These are phyloP conservation scores for Speoplatyrhinus poulsoni DNA, from an alignment of 2,113 vertebrate species.

Conservation along the genomic window DNA sequence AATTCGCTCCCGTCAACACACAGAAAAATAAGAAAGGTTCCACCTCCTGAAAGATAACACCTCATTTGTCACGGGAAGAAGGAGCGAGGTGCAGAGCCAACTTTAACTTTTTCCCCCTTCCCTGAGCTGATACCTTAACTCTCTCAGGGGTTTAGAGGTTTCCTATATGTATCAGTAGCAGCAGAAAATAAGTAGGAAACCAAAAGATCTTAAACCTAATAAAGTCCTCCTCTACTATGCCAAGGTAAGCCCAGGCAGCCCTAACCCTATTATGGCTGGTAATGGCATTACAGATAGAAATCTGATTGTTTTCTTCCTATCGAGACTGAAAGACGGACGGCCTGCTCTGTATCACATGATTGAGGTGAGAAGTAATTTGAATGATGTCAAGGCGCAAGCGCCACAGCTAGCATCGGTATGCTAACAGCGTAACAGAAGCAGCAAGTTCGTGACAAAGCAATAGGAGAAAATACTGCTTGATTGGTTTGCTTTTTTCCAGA, in stretches of 20 bases:
- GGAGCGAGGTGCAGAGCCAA: slow-evolving; percentile 35
- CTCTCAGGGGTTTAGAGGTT: slow-evolving; percentile 68
- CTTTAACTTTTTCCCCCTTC: slow-evolving; percentile 44
- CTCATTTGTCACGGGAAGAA: slow-evolving; percentile 51
- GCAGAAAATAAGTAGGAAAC: slow-evolving; percentile 63
- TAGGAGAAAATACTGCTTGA: not conserved
- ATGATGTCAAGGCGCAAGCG: slow-evolving; percentile 55
- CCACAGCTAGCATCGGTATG: slow-evolving; percentile 46
- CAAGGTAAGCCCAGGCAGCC: slow-evolving; percentile 65
- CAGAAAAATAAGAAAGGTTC: slow-evolving; percentile 63
- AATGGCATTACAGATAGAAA: slow-evolving; percentile 75
- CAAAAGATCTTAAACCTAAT: slow-evolving; percentile 71
- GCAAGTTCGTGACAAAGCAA: slow-evolving; percentile 10
- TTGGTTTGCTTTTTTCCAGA: not conserved
- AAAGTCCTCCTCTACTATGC: slow-evolving; percentile 76
- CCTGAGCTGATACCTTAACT: slow-evolving; percentile 60
- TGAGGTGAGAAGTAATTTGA: slow-evolving; percentile 69
- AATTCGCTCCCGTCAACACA: slow-evolving; percentile 70
- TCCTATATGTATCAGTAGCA: slow-evolving; percentile 71
- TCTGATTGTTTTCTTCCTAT: slow-evolving; percentile 68
- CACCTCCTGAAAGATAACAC: slow-evolving; percentile 72
- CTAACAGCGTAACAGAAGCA: slow-evolving; percentile 22
- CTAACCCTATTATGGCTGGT: slow-evolving; percentile 70
- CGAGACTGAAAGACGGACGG: slow-evolving; percentile 56
- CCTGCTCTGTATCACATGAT: slow-evolving; percentile 61